A percentile compares a stretch with the other conserved stretches of the same genome.
phyloP scores from a whole-genome alignment of 2,113 vertebrate species.

The Saimiri boliviensis region DNA sequence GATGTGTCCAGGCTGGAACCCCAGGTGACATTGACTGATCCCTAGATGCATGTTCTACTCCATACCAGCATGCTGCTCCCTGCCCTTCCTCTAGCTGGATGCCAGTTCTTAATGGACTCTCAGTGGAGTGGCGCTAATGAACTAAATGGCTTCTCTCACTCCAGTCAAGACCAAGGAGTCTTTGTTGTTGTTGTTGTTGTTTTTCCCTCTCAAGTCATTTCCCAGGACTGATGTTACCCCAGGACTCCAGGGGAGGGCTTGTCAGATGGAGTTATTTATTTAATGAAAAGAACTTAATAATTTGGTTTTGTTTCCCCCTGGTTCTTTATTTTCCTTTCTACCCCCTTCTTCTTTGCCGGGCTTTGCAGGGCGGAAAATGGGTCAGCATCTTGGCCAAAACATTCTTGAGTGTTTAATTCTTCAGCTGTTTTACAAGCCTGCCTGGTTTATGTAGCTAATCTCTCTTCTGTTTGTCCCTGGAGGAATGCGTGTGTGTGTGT shows the following conservation, averaged over 20 bases:
- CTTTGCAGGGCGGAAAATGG: constrained; percentile 58
- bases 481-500: not conserved
- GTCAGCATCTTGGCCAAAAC: constrained; percentile 56
- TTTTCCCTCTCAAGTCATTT: constrained; percentile 48
- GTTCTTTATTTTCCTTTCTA: constrained; percentile 68
- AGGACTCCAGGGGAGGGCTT: constrained; percentile 21
- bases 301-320: constrained; percentile 62
- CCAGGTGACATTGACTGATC: not conserved
- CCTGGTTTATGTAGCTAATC: constrained; percentile 69
- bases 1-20: not conserved
- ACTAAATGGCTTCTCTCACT: not conserved
- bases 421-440: constrained; percentile 62
- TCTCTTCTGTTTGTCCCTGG: constrained; percentile 1
- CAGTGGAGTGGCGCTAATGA: not conserved
- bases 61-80: rapidly evolving
- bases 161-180: not conserved
- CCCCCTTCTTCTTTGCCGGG: constrained; percentile 13
- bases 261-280: constrained; percentile 69
- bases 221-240: constrained; percentile 64
- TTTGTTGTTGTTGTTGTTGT: not conserved
- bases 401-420: constrained; percentile 68
- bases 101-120: not conserved
- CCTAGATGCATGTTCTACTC: not conserved
- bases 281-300: constrained; percentile 72
- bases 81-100: not conserved